A percentile compares a stretch with the other conserved stretches of the same genome.
phyloP scores from a whole-genome alignment of 2,888 invertebrate species.

The Ectemnius lituratus region DNA sequence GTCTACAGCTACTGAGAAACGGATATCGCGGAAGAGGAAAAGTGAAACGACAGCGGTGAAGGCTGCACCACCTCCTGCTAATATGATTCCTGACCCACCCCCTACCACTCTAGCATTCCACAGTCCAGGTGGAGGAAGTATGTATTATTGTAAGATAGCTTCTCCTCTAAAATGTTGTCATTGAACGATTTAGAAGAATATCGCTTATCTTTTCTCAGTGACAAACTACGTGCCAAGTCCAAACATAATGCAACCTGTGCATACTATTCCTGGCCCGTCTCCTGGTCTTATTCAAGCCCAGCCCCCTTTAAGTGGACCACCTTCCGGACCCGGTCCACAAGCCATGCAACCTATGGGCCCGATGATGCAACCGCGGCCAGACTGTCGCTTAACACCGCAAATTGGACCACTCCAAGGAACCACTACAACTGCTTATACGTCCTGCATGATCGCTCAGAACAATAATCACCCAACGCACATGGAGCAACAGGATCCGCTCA shows the following conservation, averaged over 20 bases:
- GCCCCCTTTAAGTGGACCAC: constrained; percentile 42
- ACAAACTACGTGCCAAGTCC: constrained; percentile 65
- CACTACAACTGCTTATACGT: constrained; percentile 68
- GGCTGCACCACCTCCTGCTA: constrained; percentile 52
- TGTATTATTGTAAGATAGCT: constrained; percentile 27
- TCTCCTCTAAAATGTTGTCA: not conserved
- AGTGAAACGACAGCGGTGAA: constrained; percentile 50
- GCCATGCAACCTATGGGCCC: constrained; percentile 68
- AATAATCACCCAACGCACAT: constrained; percentile 67
- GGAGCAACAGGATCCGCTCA: constrained; percentile 74
- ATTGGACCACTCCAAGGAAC: constrained; percentile 62
- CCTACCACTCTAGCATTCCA: constrained; percentile 63
- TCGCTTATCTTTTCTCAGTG: constrained; percentile 51
- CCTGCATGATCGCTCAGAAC: constrained; percentile 70
- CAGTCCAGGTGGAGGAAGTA: constrained; percentile 63
- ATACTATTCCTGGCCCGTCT: constrained; percentile 59
- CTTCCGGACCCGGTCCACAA: constrained; percentile 50
- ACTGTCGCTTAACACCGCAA: constrained; percentile 70
- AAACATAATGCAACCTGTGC: constrained; percentile 67
- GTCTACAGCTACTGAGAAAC: constrained; percentile 39
- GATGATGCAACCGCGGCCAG: constrained; percentile 71
- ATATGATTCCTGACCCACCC: constrained; percentile 60
- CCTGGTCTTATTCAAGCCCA: constrained; percentile 49
- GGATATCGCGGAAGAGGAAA: constrained; percentile 59
- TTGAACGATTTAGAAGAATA: constrained; percentile 20